Evolutionary conservation across 2,113 vertebrate genomes (phyloP).

Genomic region (Pelecanoides urinatrix): DNA sequence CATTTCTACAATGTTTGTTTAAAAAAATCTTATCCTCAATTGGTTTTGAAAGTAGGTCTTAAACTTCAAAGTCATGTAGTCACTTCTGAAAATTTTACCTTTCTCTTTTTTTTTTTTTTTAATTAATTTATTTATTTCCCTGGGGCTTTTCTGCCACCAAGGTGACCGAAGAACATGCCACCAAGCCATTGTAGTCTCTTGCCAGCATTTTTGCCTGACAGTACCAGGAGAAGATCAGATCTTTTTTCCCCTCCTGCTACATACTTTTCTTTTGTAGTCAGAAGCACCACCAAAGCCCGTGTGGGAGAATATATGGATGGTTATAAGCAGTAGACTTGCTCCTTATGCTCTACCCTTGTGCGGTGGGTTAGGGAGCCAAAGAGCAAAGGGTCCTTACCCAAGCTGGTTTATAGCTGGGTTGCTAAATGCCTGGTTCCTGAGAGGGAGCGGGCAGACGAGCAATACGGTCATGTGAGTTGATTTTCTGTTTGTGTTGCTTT

Average conservation of each 20-base stretch:
- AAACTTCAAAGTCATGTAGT: background rate
- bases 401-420: background rate
- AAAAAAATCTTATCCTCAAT: background rate
- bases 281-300: background rate
- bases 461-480: rapidly evolving
- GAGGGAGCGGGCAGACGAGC: rapidly evolving
- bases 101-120: background rate
- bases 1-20: background rate
- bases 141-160: background rate
- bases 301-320: background rate
- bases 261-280: background rate
- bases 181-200: background rate
- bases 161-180: background rate
- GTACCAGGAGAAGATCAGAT: background rate
- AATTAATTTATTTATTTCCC: background rate
- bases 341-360: background rate
- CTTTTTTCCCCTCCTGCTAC: background rate
- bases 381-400: background rate
- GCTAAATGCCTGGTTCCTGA: background rate
- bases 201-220: background rate
- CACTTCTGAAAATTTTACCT: background rate
- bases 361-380: background rate
- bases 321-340: background rate
- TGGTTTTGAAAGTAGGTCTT: background rate
- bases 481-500: background rate